These are phyloP conservation scores for Tolmerus cingulatus DNA, from an alignment of 2,888 invertebrate species.

Conservation along the genomic window DNA sequence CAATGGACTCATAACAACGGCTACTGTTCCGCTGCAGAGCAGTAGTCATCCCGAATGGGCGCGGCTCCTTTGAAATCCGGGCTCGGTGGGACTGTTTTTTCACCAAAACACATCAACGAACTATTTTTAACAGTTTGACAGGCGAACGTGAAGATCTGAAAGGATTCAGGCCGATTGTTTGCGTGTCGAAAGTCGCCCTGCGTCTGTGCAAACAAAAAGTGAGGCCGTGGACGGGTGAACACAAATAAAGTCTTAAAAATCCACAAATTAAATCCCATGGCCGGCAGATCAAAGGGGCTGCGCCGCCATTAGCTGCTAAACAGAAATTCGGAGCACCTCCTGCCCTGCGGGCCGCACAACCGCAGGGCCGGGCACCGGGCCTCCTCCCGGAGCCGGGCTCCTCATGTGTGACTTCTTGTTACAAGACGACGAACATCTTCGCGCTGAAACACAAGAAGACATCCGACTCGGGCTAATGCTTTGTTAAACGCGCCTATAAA, in stretches of 20 bases:
- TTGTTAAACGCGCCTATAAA: conserved; percentile 43
- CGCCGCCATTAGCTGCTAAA: conserved; percentile 22
- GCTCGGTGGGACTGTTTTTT: not conserved
- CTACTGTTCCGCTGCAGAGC: not conserved
- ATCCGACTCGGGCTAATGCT: conserved; percentile 35
- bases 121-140: conserved; percentile 41
- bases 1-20: not conserved
- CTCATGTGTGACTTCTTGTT: conserved; percentile 33
- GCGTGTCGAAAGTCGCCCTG: conserved; percentile 39
- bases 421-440: conserved; percentile 37
- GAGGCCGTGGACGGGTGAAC: conserved; percentile 5
- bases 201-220: conserved; percentile 39
- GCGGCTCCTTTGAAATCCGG: conserved; percentile 2
- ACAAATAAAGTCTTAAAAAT: conserved; percentile 43
- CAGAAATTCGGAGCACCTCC: conserved; percentile 3
- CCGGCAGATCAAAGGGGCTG: conserved; percentile 33
- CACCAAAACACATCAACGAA: conserved; percentile 33
- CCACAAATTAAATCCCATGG: conserved; percentile 40
- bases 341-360: not conserved
- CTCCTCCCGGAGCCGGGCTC: not conserved
- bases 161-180: conserved; percentile 40
- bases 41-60: not conserved
- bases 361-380: not conserved
- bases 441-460: conserved; percentile 30
- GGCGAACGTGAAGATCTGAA: conserved; percentile 36